Evolutionary conservation across 92 coral and sea anemone species (phyloP).

Genomic region (Galaxea fascicularis): DNA sequence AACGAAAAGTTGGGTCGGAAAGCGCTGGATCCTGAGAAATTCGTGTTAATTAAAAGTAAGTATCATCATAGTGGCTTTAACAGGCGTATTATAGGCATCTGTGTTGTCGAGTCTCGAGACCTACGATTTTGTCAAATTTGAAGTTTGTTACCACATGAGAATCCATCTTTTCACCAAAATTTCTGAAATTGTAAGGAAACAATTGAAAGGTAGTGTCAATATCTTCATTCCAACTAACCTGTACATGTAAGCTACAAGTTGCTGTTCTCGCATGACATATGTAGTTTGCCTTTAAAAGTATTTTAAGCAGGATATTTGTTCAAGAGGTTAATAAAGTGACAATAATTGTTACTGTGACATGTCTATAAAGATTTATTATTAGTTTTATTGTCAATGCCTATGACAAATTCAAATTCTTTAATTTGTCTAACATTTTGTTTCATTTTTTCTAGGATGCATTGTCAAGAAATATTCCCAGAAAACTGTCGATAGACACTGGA

Average conservation of each 20-base stretch:
- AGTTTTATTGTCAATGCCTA: neutral
- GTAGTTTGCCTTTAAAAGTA: neutral
- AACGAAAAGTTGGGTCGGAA: neutral
- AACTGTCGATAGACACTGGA: neutral
- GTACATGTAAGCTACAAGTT: neutral
- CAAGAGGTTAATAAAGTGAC: neutral
- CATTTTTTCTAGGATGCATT: conserved; percentile 9
- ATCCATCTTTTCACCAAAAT: conserved; percentile 7
- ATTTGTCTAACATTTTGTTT: neutral
- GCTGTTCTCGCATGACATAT: neutral
- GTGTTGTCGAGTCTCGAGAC: conserved; percentile 5
- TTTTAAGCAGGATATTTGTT: neutral
- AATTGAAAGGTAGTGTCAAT: neutral
- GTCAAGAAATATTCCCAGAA: conserved; percentile 4
- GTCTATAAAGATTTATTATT: neutral
- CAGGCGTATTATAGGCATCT: conserved; percentile 5
- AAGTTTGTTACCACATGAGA: conserved; percentile 5
- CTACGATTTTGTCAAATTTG: neutral
- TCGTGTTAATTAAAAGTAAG: conserved; percentile 3
- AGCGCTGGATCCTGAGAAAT: conserved; percentile 21
- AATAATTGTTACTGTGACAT: neutral
- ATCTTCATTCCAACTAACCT: conserved; percentile 8
- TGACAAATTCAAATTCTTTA: neutral
- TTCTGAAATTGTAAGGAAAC: conserved; percentile 8
- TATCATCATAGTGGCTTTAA: conserved; percentile 13